A percentile compares a stretch with the other conserved stretches of the same genome.
These are phyloP conservation scores for Diloba caeruleocephala DNA, from an alignment of 2,888 invertebrate genomes.

Conservation along the genomic window DNA sequence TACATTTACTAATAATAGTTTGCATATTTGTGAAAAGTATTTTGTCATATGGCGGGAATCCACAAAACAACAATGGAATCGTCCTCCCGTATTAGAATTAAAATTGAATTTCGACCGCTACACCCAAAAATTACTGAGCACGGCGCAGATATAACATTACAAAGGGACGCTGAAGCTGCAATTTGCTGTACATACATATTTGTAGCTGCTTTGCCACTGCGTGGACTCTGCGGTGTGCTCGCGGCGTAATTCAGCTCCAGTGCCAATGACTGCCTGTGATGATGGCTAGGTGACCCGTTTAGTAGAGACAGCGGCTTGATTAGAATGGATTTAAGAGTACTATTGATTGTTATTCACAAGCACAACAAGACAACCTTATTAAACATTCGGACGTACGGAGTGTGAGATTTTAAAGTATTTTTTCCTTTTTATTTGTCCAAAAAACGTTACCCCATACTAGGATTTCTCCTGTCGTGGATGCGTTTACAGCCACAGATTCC, in stretches of 20 bases:
- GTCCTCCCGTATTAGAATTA: constrained; percentile 11
- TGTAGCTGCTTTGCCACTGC: constrained; percentile 24
- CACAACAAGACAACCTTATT: no score
- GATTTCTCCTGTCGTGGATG: no score
- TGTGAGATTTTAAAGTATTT: no score
- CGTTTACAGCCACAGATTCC: no score
- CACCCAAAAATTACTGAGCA: constrained; percentile 16
- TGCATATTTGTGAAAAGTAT: no score
- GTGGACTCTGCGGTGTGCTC: constrained; percentile 35
- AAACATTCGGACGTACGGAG: no score
- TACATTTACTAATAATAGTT: no score
- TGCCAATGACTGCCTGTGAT: constrained; percentile 48
- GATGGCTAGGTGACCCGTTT: constrained; percentile 40
- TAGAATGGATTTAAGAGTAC: no score
- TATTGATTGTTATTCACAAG: no score
- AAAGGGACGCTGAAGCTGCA: constrained; percentile 25
- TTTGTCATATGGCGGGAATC: no score
- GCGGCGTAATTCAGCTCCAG: constrained; percentile 39
- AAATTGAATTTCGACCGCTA: constrained; percentile 10
- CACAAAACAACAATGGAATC: constrained; percentile 5
- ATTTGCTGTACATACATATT: constrained; percentile 32
- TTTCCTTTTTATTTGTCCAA: no score
- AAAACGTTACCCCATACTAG: no score
- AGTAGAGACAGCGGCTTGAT: constrained; percentile 14
- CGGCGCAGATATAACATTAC: constrained; percentile 43